Conservation (phyloP, 37 sponge, comb jelly and placozoan species). For the Halisarca cf. caerulea region DNA sequence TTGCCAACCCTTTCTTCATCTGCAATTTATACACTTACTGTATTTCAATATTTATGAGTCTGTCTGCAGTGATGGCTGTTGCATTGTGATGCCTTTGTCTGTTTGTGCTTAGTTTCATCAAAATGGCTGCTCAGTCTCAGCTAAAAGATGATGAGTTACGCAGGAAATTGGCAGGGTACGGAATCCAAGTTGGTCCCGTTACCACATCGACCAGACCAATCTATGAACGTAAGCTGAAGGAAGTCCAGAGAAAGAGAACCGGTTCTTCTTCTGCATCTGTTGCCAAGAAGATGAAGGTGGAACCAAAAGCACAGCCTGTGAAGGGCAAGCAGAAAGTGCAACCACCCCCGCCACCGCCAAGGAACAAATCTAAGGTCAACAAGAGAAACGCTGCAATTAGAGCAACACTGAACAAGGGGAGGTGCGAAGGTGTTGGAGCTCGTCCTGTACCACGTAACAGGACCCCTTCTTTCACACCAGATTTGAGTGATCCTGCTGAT, state of each 20-base stretch:
- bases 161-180: constrained; percentile 34
- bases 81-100: too few relatives aligned
- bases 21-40: too few relatives aligned
- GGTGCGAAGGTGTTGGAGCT: background rate
- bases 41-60: too few relatives aligned
- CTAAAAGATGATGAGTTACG: constrained; percentile 66
- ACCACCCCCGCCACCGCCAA: too few relatives aligned
- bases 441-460: background rate
- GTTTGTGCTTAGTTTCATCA: too few relatives aligned
- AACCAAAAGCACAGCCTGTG: background rate
- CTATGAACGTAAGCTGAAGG: constrained; percentile 55
- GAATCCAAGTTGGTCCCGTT: constrained; percentile 80
- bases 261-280: background rate
- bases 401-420: background rate
- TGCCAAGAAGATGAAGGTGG: constrained; percentile 1
- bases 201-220: constrained; percentile 68
- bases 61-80: too few relatives aligned
- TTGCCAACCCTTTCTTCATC: too few relatives aligned
- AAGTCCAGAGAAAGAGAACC: background rate
- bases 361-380: too few relatives aligned
- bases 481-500: background rate
- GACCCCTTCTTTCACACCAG: background rate
- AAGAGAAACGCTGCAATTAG: too few relatives aligned
- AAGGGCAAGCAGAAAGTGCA: background rate
- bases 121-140: background rate